These are phyloP conservation scores for Pogonus chalceus DNA, from an alignment of 1,140 invertebrate species.

Conservation along the genomic window DNA sequence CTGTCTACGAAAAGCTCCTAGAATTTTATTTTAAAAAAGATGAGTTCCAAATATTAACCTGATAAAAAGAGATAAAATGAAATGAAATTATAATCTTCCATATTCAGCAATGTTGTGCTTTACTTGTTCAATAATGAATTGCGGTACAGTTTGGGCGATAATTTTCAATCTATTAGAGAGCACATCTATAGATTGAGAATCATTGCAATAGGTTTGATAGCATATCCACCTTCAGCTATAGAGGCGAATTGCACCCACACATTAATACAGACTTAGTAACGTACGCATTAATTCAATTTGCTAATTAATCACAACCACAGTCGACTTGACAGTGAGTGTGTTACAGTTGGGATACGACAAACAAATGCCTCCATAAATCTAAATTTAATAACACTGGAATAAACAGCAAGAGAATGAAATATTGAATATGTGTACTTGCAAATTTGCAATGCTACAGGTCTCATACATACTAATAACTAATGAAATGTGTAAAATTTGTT, in stretches of 20 bases:
- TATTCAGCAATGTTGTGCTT: too few relatives aligned
- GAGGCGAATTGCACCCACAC: neutral
- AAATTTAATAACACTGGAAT: conserved; percentile 5
- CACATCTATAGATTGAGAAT: too few relatives aligned
- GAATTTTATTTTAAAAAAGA: too few relatives aligned
- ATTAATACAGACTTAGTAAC: neutral
- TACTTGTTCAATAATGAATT: too few relatives aligned
- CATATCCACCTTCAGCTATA: too few relatives aligned
- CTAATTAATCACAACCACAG: neutral
- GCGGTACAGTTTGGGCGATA: too few relatives aligned
- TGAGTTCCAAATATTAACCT: too few relatives aligned
- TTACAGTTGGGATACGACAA: neutral
- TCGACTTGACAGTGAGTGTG: conserved; percentile 1
- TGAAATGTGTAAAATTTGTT: neutral
- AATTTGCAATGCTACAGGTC: neutral
- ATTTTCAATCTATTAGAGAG: too few relatives aligned
- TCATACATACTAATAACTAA: neutral
- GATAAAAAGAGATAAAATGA: too few relatives aligned
- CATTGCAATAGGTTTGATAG: too few relatives aligned
- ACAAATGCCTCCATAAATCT: conserved; percentile 6
- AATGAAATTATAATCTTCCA: too few relatives aligned
- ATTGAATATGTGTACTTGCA: neutral
- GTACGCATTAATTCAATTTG: conserved; percentile 3
- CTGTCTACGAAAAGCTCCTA: too few relatives aligned
- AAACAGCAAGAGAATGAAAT: conserved; percentile 4